Evolutionary conservation across 2,888 invertebrate species (phyloP), one percentile per base, ranked within the genome.

Genomic region (Apamea anceps): DNA sequence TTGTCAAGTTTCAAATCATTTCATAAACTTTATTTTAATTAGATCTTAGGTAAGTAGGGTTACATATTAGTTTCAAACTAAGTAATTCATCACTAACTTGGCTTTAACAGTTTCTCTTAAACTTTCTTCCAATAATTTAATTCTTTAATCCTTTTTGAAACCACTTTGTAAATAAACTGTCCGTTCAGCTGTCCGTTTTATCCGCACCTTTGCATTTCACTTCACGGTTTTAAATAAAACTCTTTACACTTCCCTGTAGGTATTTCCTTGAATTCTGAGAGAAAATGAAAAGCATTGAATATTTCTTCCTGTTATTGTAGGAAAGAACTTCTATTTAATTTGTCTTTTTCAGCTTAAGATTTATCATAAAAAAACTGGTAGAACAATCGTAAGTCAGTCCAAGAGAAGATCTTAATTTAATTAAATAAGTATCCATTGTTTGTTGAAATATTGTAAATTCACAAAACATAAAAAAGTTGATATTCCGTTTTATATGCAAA

Each of bases 181-280:
- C 21, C 28, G 77, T 82, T 45, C 42, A 79, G 66, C 75, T 80
- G 77, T 81, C 71, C 68, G 18, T 80, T 86, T 72, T 75, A 80
- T 77, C 80, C 45, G 5, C 42, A 79, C 37, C 71, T 68, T 67
- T 79, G 76, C 70, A 78, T 76, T 28, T 62, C 28, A 66, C 54
- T 79, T 48, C 32, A n/a, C 62, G 57, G 63, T 21, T 79, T 42
- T 63, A 73, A 60, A 82, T 82, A 72, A 78, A 82, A 68, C 25
- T 62, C 62, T 28, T 18, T 28, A 62, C 28, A 66, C n/a, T 65
- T 70, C 48, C 32, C 25, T 70, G 37, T 18, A 25, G 25, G 15
- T 71, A 70, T 81, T 71, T 73, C 5, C 65, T 77, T 13, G n/a
- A 54, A 67, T 76, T 32, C 57, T 15, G 1, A 45, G 25, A 66